These are phyloP conservation scores for Vireo altiloquus DNA, from an alignment of 2,113 vertebrate species.

Conservation along the genomic window DNA sequence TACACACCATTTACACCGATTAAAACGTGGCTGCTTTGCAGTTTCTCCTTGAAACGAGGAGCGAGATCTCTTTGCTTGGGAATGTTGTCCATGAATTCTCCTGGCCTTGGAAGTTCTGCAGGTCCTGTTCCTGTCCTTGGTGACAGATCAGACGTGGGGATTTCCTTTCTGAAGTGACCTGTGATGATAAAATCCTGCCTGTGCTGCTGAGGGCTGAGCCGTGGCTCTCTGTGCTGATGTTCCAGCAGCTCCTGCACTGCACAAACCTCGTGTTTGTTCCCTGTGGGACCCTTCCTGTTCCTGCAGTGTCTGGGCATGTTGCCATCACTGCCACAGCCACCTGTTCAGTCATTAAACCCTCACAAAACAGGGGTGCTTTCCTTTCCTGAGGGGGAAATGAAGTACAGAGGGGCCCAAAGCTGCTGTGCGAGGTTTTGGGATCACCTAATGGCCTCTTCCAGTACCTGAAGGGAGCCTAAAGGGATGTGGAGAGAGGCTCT, in stretches of 20 bases:
- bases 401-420: background rate
- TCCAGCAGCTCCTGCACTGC: background rate
- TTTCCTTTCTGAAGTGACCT: background rate
- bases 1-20: background rate
- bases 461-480: background rate
- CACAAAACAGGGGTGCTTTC: background rate
- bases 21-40: background rate
- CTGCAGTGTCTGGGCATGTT: background rate
- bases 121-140: background rate
- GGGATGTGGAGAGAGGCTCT: background rate
- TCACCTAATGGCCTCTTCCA: background rate
- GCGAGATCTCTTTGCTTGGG: background rate
- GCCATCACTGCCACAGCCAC: background rate
- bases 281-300: rapidly evolving
- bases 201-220: background rate
- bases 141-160: background rate
- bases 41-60: background rate
- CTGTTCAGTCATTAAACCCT: background rate
- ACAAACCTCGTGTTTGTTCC: background rate
- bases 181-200: background rate
- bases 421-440: background rate
- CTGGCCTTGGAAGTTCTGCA: background rate
- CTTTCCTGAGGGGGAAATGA: background rate
- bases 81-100: background rate
- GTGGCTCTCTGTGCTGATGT: background rate